Evolutionary conservation across 2,113 vertebrate genomes (phyloP).

Genomic region (Mystacornis crossleyi): DNA sequence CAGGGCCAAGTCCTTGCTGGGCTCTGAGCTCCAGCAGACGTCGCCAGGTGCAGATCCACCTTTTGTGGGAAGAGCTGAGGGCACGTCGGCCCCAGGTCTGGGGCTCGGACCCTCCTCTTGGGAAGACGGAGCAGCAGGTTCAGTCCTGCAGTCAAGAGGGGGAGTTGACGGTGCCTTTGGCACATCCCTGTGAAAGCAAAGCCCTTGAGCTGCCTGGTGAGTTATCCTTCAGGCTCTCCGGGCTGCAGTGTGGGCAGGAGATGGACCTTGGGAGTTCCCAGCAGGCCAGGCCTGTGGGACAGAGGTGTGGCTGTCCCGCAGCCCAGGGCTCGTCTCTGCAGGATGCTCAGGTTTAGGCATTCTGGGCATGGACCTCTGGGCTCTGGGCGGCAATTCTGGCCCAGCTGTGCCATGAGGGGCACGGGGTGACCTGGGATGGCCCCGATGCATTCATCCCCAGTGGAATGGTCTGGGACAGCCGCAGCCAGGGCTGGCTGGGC

Average conservation of each 20-base stretch:
- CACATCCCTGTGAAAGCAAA: not conserved
- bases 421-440: not conserved
- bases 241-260: not conserved
- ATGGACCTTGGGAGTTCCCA: not conserved
- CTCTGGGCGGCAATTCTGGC: not conserved
- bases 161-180: not conserved
- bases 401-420: not conserved
- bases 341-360: not conserved
- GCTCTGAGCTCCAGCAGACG: not conserved
- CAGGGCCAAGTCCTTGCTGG: not conserved
- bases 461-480: not conserved
- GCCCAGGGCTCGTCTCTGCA: not conserved
- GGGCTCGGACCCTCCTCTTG: not conserved
- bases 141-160: not conserved
- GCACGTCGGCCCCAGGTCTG: not conserved
- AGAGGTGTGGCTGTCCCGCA: not conserved
- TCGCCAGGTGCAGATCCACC: not conserved
- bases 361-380: not conserved
- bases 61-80: not conserved
- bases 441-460: not conserved
- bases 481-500: not conserved
- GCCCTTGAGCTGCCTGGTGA: not conserved
- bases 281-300: not conserved
- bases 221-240: not conserved
- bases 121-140: not conserved